Evolutionary conservation across 2,888 invertebrate species (phyloP), one percentile per base, ranked within the genome.

Genomic region (Erebia epiphron): DNA sequence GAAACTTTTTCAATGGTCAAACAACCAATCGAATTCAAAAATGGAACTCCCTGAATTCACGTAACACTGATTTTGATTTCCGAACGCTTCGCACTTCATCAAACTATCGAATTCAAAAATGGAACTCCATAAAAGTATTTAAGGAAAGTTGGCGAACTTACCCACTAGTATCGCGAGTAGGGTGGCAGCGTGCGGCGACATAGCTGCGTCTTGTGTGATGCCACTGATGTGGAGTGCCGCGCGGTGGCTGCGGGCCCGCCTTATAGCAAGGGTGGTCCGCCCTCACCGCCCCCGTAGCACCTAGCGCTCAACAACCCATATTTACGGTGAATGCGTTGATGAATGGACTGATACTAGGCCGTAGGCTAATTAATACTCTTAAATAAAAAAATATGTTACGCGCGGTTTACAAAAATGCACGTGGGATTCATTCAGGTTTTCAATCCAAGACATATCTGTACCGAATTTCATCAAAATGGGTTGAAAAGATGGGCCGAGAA

Each of bases 111-210:
- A n/a, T 50, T 7, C 50, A 43, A 56, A 62, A 61, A 66, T 57
- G 8, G 54, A 41, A 66, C 57, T 61, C 49, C 18, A 21, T 65
- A 56, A 68, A 71, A 61, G 41, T 41, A 63, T 35, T 41, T 21
- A 65, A 56, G 21, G 49, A 68, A 72, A 70, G 52, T 72, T 71
- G 58, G 41, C 46, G 63, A 77, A 82, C 82, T 83, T 75, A 92
- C 91, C 91, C 83, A 87, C 85, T 75, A 91, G 83, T 69, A 90
- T 77, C 73, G 85, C 86, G 75, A 90, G 81, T 79, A 84, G 81
- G 74, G 85, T 82, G 75, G 85, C 84, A 79, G 83, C 84, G 83
- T 80, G 79, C 78, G 82, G 81, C 78, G 79, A 83, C 91, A 90
- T 91, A 76, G 82, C 86, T 83, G 83, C 79, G 79, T 76, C 80